Percentiles rank a stretch among this genome's conserved stretches.
Conservation (phyloP, 2,888 invertebrate genomes). For the Thymelicus lineola region DNA sequence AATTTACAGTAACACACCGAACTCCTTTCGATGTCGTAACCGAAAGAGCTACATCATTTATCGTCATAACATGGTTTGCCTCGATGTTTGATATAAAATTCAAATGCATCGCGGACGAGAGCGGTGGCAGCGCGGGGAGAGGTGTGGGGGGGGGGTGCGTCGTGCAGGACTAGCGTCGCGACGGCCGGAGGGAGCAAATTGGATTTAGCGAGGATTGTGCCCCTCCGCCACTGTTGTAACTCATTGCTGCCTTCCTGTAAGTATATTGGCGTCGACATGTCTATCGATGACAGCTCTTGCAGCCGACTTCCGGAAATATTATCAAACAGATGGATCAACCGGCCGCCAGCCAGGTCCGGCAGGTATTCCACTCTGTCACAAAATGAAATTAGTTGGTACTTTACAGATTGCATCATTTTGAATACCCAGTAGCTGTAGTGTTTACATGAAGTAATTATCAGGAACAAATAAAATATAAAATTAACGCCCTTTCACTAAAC, state of each 20-base stretch:
- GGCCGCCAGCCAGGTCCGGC: too few species aligned
- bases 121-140: background rate
- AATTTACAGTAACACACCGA: background rate
- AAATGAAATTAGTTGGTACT: too few species aligned
- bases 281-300: background rate
- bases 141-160: conserved; percentile 21
- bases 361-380: too few species aligned
- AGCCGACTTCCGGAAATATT: background rate
- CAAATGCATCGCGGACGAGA: conserved; percentile 28
- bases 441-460: too few species aligned
- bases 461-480: too few species aligned
- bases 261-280: background rate
- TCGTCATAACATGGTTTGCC: conserved; percentile 23
- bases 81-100: conserved; percentile 22
- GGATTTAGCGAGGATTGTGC: conserved; percentile 47
- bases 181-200: conserved; percentile 48
- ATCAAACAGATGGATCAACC: too few species aligned
- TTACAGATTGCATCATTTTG: too few species aligned
- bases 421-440: too few species aligned
- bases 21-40: background rate
- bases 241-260: background rate
- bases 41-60: conserved; percentile 16
- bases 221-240: conserved; percentile 10
- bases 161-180: conserved; percentile 27
- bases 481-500: too few species aligned